Evolutionary conservation across 2,113 vertebrate genomes (phyloP), one percentile per base, ranked within the genome.

Genomic region (Parus major): DNA sequence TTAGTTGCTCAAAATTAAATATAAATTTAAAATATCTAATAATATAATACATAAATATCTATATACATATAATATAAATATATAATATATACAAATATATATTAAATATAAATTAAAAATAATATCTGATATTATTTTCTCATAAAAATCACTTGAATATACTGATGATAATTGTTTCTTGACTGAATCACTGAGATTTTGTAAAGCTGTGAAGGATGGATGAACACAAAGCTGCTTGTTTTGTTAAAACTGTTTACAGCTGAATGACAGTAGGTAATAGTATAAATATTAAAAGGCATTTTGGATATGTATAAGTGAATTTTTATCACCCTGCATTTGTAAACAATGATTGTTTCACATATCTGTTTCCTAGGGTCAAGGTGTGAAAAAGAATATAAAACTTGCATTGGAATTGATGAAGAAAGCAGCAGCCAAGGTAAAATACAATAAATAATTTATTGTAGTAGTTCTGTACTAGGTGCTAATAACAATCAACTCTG

Each of bases 381-480:
- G 98, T 91, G 98, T 99, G 41, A 98, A 98, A 97, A 99, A 97
- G 97, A 99, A 99, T 93, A 96, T 88, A 92, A 98, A 98, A 77
- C 97, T 98, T 49, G 99, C 98, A 73, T 96, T 99, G 82, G 97
- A 97, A 93, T 96, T 99, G 78, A 98, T 99, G 98, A 97, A 98
- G 96, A 99, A 99, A 97, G 99, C 99, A 33, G 99, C 99, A 65
- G 98, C 98, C 59, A 99, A 99, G 98, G 98, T 98, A 97, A 98
- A 77, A 66, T 69, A 21, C 33, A 65, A 39, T 56, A 52, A 76
- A 59, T 68, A 68, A 29, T 76, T 89, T 68, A 29, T 53, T 59
- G 13, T 39, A 78, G 10, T 56, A 69, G 24, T 77, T 44, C 15
- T 63, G 2, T 78, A 35, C 11, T 14, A 29, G 17, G 4, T 86